Evolutionary conservation across 1,140 invertebrate genomes (phyloP).

Genomic region (Panagrolaimus sp.): DNA sequence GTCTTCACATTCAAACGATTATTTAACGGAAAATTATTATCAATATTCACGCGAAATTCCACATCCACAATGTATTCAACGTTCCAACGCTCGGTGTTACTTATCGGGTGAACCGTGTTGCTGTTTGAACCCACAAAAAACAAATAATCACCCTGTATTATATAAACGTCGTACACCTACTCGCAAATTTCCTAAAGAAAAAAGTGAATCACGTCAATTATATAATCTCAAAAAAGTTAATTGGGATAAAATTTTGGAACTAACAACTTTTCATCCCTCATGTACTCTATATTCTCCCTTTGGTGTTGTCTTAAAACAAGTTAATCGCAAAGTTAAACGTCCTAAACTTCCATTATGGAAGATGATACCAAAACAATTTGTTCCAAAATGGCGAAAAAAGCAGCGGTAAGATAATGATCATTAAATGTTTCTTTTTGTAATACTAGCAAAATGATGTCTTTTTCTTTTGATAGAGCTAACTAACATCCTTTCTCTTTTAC

Average conservation of each 20-base stretch:
- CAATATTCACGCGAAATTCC: slow-evolving; percentile 1
- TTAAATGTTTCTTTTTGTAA: neutral
- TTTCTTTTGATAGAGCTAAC: neutral
- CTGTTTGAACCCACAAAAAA: neutral
- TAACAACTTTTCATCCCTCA: neutral
- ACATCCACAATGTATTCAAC: neutral
- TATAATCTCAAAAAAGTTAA: neutral
- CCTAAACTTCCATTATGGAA: slow-evolving; percentile 3
- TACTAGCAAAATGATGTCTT: neutral
- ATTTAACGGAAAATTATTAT: neutral
- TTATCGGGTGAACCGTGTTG: neutral
- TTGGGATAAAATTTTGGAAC: neutral
- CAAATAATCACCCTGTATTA: neutral
- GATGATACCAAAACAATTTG: neutral
- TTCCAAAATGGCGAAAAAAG: neutral
- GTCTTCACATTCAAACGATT: neutral
- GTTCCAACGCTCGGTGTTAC: neutral
- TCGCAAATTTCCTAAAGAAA: neutral
- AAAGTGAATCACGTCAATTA: neutral
- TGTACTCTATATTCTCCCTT: slow-evolving; percentile 4
- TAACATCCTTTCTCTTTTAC: neutral
- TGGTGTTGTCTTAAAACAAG: slow-evolving; percentile 13
- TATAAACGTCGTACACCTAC: neutral
- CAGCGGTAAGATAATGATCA: neutral
- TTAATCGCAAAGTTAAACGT: slow-evolving; percentile 4